phyloP scores from a whole-genome alignment of 1,140 invertebrate species.

The Drosophila rhopaloa region DNA sequence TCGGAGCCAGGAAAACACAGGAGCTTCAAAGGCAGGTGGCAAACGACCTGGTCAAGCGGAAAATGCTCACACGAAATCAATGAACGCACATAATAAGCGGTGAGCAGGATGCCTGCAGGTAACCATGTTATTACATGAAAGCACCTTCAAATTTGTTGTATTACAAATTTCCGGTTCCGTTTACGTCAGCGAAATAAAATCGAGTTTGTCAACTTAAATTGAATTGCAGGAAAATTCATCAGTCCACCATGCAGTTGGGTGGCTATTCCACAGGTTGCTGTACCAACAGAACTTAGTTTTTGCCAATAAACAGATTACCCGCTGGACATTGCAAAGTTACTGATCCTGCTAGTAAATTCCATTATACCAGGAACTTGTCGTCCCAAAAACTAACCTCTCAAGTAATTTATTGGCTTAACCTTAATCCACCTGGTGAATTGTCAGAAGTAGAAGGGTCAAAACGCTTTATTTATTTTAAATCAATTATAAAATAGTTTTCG shows the following conservation, averaged over 20 bases:
- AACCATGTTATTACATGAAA: not conserved
- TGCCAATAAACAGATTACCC: too few relatives aligned
- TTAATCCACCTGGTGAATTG: too few relatives aligned
- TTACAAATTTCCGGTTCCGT: constrained; percentile 4
- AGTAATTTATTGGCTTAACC: too few relatives aligned
- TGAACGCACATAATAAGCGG: constrained; percentile 1
- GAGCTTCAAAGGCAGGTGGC: not conserved
- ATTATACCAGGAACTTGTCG: not conserved
- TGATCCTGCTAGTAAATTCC: not conserved
- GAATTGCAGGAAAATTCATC: not conserved
- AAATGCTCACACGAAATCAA: constrained; percentile 1
- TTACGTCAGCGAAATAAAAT: constrained; percentile 2
- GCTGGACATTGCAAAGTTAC: not conserved
- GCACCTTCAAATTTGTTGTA: not conserved
- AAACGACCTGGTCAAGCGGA: not conserved
- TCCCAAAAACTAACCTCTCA: too few relatives aligned
- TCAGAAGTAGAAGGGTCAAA: too few relatives aligned
- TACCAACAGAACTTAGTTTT: too few relatives aligned
- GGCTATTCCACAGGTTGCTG: too few relatives aligned
- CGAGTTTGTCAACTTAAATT: not conserved
- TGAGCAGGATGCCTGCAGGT: constrained; percentile 1
- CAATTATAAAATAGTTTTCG: too few relatives aligned
- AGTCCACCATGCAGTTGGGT: too few relatives aligned
- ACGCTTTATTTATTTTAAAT: too few relatives aligned
- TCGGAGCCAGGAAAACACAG: not conserved